phyloP scores from a whole-genome alignment of 2,797 vertebrate species.

The Hyperoplus lanceolatus region DNA sequence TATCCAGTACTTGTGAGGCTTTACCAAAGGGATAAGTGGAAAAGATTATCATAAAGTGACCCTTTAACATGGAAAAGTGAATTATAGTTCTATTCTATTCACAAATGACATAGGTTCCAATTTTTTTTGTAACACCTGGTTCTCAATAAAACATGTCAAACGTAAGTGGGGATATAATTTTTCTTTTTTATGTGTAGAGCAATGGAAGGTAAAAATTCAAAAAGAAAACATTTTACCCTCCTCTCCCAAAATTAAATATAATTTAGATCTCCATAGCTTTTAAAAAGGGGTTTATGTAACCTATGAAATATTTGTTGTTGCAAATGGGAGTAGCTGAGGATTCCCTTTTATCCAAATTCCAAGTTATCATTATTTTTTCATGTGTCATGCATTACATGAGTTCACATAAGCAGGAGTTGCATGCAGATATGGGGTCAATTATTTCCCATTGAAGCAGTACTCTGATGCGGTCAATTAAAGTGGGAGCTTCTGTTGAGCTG shows the following conservation, averaged over 20 bases:
- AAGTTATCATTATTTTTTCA: neutral
- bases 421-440: neutral
- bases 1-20: neutral
- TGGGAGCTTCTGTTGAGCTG: neutral
- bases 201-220: too few species aligned
- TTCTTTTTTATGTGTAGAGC: too few species aligned
- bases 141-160: too few species aligned
- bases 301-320: too few species aligned
- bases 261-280: neutral
- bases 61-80: neutral
- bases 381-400: neutral
- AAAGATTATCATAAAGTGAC: neutral
- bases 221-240: too few species aligned
- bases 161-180: too few species aligned
- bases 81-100: too few species aligned
- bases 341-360: neutral
- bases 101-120: too few species aligned
- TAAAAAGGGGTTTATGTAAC: neutral
- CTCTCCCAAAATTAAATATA: too few species aligned
- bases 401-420: neutral
- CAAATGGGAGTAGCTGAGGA: neutral
- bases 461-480: neutral
- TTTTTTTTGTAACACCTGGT: too few species aligned
- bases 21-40: neutral
- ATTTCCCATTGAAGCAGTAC: neutral